Evolutionary conservation across 2,113 vertebrate species (phyloP), one percentile per base, ranked within the genome.

Genomic region (Limnothrissa miodon): DNA sequence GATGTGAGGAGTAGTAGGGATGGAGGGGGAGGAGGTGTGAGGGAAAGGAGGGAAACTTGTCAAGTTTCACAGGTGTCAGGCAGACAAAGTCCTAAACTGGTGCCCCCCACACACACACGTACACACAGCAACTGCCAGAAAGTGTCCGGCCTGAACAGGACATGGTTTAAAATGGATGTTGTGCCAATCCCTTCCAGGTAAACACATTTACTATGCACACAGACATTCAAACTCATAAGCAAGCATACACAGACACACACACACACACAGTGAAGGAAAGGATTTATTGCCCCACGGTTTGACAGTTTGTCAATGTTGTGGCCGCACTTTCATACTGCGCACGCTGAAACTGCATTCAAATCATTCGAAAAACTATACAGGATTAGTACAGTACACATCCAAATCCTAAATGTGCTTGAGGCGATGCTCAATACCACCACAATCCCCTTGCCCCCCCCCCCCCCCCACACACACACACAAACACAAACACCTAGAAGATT

Each of bases 31-130:
- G 86, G 79, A 80, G 79, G 84, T 86, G 80, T 80, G 88, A n/a
- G n/a, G n/a, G n/a, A n/a, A n/a, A n/a, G n/a, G n/a, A n/a, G n/a
- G n/a, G n/a, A n/a, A n/a, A n/a, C n/a, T n/a, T 83, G 86, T 90
- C 93, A 93, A 92, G 85, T 62, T 39, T 87, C 88, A 91, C 93
- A 95, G 91, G 93, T 94, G 93, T 90, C 85, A 88, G 90, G 86
- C 86, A 84, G 81, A 92, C 89, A 92, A 87, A 90, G 88, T 82
- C 25, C n/a, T 62, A 39, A 29, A 85, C 79, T 36, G 45, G 82
- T 83, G 85, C 85, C 42, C 81, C 81, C 84, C 78, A 86, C 81
- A 56, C 51, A 56, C 51, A 56, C 51, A 7, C 42, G 6, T 6
- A 42, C 42, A 42, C 42, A 42, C 42, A 42, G 84, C 79, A 19